Conservation (phyloP, 2,113 vertebrate species). For the Apodemus sylvaticus region DNA sequence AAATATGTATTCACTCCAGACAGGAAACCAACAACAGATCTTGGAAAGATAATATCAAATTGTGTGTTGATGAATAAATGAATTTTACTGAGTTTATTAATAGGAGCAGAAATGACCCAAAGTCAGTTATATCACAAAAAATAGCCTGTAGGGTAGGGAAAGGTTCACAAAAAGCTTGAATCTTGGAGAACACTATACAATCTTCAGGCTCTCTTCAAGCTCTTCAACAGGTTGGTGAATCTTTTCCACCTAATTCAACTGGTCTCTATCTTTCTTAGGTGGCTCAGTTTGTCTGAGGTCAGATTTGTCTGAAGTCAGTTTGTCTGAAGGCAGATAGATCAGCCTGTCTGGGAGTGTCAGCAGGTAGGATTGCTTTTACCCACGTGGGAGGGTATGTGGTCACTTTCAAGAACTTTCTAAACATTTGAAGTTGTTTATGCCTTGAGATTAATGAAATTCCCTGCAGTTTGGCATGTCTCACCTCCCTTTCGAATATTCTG, state of each 20-base stretch:
- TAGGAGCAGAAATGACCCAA: not conserved
- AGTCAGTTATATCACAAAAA: too few relatives aligned
- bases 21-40: not conserved
- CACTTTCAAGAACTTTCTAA: not conserved
- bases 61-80: not conserved
- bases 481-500: not conserved
- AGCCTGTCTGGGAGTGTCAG: not conserved
- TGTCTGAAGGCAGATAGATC: not conserved
- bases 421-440: not conserved
- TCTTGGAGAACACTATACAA: not conserved
- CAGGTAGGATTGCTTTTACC: not conserved
- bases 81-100: not conserved
- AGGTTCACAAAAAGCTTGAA: not conserved
- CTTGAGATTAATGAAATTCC: not conserved
- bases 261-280: not conserved
- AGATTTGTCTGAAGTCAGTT: not conserved
- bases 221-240: not conserved
- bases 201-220: not conserved
- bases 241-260: not conserved
- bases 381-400: not conserved
- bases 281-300: not conserved
- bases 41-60: too few relatives aligned
- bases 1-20: not conserved
- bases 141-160: not conserved
- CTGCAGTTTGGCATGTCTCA: not conserved